Evolutionary conservation across 23 tunicate genomes (phyloP).

Genomic region (Ascidia mentula): DNA sequence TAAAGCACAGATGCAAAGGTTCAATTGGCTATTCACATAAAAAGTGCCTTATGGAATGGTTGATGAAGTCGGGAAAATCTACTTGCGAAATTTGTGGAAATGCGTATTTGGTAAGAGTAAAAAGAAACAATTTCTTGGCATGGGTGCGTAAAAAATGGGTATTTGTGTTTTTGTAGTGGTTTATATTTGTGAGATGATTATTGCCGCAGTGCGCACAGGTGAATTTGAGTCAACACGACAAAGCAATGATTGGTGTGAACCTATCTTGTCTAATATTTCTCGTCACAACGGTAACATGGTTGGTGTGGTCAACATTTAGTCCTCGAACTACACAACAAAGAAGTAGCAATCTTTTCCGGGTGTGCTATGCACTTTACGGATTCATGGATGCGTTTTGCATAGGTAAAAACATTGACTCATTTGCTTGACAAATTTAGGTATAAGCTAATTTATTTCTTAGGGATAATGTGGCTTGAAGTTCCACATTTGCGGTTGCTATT

Average conservation of each 20-base stretch:
- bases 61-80: constrained; percentile 39
- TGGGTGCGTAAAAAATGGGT: neutral
- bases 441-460: constrained; percentile 15
- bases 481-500: constrained; percentile 47
- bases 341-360: constrained; percentile 25
- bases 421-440: too few species aligned
- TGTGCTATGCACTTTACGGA: constrained; percentile 40
- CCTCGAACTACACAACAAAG: constrained; percentile 30
- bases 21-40: constrained; percentile 45
- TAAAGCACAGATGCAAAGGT: constrained; percentile 36
- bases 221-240: constrained; percentile 38
- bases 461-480: constrained; percentile 37
- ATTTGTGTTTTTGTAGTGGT: neutral
- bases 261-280: constrained; percentile 31
- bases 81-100: constrained; percentile 47
- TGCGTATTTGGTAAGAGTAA: constrained; percentile 31
- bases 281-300: constrained; percentile 33
- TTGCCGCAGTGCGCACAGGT: constrained; percentile 1
- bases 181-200: neutral
- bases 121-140: neutral
- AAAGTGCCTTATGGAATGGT: constrained; percentile 43
- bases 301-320: constrained; percentile 52
- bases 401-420: too few species aligned
- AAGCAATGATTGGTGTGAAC: constrained; percentile 37
- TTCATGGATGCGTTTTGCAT: constrained; percentile 46